These are phyloP conservation scores for Bombylius major DNA, from an alignment of 2,888 invertebrate genomes.

Conservation along the genomic window DNA sequence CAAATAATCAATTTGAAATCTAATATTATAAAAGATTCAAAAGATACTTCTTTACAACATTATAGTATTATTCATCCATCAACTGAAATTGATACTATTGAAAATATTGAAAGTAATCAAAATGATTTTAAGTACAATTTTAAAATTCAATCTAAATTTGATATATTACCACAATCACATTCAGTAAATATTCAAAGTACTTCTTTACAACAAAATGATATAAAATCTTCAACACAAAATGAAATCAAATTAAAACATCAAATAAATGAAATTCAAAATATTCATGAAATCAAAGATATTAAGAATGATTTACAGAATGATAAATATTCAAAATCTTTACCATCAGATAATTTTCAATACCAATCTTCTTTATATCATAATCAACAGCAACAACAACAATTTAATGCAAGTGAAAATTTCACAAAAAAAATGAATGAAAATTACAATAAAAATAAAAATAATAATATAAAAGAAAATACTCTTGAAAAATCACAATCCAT, in stretches of 20 bases:
- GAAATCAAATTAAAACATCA: neutral
- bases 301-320: neutral
- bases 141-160: neutral
- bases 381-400: no score
- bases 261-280: neutral
- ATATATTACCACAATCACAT: neutral
- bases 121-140: slow-evolving; percentile 9
- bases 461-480: neutral
- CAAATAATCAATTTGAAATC: slow-evolving; percentile 10
- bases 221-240: neutral
- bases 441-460: neutral
- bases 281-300: neutral
- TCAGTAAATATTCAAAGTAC: neutral
- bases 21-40: slow-evolving; percentile 7
- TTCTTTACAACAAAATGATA: neutral
- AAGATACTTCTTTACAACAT: slow-evolving; percentile 1
- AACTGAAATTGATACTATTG: slow-evolving; percentile 8
- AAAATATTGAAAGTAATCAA: slow-evolving; percentile 8
- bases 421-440: neutral
- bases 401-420: neutral
- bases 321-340: no score
- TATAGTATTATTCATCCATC: neutral
- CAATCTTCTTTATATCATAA: no score
- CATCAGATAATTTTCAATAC: no score
- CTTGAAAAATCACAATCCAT: neutral